Evolutionary conservation across 2,797 vertebrate species (phyloP), one percentile per base, ranked within the genome.

Genomic region (Falco berigora): DNA sequence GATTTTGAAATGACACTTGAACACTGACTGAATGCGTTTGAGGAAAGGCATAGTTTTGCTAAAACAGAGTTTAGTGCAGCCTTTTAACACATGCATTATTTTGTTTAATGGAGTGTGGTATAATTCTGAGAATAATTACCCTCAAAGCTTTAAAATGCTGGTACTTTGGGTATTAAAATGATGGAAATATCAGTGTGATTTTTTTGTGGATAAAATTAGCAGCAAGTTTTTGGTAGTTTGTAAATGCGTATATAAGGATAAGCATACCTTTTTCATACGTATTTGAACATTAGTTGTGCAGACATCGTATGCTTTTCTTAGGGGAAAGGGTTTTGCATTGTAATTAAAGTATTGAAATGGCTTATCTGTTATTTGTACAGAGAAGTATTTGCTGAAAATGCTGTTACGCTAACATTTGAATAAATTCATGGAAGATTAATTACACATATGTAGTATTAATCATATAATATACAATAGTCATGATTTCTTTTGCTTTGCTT

Each of bases 1-100:
- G 97, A 97, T 97, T 97, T 97, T 98, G 97, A 98, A 98, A 96
- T 85, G 86, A 96, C 96, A 94, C 88, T 86, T 93, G 68, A 93
- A 75, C 64, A 55, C 50, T 67, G 61, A 27, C 36, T 94, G 92
- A 82, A 93, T 95, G 93, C 56, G 81, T 93, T 86, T 93, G 88
- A 96, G 82, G 93, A 96, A 96, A 95, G 66, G 74, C 94, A 75
- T 13, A 42, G 89, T 94, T 96, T 95, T 92, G 84, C 62, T 58
- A 92, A 97, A 97, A 79, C 68, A 66, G 58, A 78, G 78, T 79
- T 95, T 87, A 68, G 55, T 88, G 80, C 50, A 89, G 59, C 75
- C 78, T 87, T 97, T 94, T 90, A 97, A 91, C 74, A 86, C 49
- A 9, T 59, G 83, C 86, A 77, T 97, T 87, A 93, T 77, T 96